Evolutionary conservation across 2,888 invertebrate genomes (phyloP), one percentile per base, ranked within the genome.

Genomic region (Chloroclystis v-ata): DNA sequence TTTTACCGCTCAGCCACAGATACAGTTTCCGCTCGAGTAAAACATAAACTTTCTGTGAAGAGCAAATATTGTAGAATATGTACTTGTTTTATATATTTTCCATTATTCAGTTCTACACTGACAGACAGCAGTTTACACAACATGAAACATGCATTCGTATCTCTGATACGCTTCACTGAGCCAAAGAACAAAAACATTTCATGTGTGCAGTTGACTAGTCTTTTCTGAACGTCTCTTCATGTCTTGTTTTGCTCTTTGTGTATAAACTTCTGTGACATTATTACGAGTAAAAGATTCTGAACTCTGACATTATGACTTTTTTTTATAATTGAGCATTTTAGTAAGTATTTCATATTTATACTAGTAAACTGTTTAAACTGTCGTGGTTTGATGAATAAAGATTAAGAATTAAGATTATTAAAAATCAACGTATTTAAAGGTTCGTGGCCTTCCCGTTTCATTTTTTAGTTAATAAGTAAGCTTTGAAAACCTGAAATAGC

Each of bases 81-180:
- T 2, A 20, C 20, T 5, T 20, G 3, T 20, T 2, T 20, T 20
- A 20, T 20, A 8, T 9, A 26, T 26, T 26, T 35, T 35, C 20
- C 16, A 33, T 32, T 33, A n/a, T 11, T 20, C 35, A 10, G 16
- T 20, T 20, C 10, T 2, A 20, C 33, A 13, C 7, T 35, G 5
- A 11, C 16, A 11, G 16, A 20, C 20, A 37, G 32, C 20, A 37
- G 32, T 47, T 37, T 49, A 41, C 49, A 48, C 40, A 32, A 38
- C 26, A 50, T 49, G 47, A 37, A 43, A 41, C 47, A 47, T 48
- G 49, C 51, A 55, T 54, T 54, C 57, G 45, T 55, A 55, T 57
- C 55, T 55, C 49, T 38, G 14, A 46, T 47, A 40, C 53, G 56
- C 57, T 55, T 55, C 57, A 55, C 54, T 56, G 55, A 57, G 50